Evolutionary conservation across 2,797 vertebrate genomes (phyloP).

Genomic region (Falco rusticolus): DNA sequence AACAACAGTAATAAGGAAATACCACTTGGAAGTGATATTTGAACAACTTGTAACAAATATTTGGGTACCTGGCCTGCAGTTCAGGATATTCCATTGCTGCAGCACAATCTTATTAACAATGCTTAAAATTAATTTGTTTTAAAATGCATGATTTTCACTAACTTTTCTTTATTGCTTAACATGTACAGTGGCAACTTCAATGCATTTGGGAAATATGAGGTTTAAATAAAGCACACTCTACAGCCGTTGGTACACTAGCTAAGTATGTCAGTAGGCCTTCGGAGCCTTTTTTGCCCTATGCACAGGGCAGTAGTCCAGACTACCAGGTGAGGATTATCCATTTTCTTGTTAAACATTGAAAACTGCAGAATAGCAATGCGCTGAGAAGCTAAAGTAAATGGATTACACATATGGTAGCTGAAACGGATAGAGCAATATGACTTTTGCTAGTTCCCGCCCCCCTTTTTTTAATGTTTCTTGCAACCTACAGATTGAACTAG

Average conservation of each 20-base stretch:
- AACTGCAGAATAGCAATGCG: constrained; percentile 52
- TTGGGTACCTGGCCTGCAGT: constrained; percentile 73
- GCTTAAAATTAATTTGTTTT: constrained; percentile 81
- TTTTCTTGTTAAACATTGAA: constrained; percentile 51
- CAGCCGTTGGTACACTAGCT: constrained; percentile 72
- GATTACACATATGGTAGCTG: constrained; percentile 61
- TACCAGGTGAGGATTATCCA: constrained; percentile 51
- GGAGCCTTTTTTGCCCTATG: constrained; percentile 62
- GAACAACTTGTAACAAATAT: constrained; percentile 70
- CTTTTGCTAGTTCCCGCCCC: constrained; percentile 57
- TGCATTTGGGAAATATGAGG: constrained; percentile 73
- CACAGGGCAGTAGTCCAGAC: constrained; percentile 56
- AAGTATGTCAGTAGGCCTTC: constrained; percentile 59
- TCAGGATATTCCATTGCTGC: constrained; percentile 74
- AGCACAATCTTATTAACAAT: constrained; percentile 81
- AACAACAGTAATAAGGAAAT: constrained; percentile 91
- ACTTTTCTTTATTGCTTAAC: constrained; percentile 74
- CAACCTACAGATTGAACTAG: constrained; percentile 62
- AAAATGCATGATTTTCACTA: constrained; percentile 87
- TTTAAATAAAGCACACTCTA: constrained; percentile 74
- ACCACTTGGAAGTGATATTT: constrained; percentile 78
- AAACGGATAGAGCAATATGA: constrained; percentile 71
- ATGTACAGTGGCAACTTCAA: constrained; percentile 79
- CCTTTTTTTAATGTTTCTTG: constrained; percentile 60
- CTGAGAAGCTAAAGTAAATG: constrained; percentile 61